Base-by-base conservation (phyloP, 2,888 invertebrate species). In the Iphiclides podalirius region DNA sequence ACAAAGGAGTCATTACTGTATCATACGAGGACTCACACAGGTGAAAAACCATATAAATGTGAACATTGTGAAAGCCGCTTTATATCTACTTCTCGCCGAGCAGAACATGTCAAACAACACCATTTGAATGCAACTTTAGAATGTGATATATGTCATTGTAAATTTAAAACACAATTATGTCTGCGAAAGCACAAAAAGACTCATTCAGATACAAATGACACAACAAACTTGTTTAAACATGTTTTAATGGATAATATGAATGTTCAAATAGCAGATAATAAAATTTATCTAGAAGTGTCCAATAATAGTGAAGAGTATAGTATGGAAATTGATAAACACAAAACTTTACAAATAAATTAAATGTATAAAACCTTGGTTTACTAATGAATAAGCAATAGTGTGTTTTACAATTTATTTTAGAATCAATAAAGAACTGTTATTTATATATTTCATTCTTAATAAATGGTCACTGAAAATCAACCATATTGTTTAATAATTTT, bases 1-100 rank as follows among this genome's bases (percentile, higher is more conserved):
- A 69, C 77, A 0, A 84, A 78, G 55, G 81, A 82, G 52, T 81
- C 85, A 0, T 64, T 85, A 12, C 49, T 84, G 11, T 84, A 84
- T 55, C 85, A 85, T 51, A 83, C 84, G 2, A 64, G 85, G n/a
- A 75, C 68, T 0, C 85, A 85, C 42, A 85, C 85, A 0, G 85
- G 85, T 0, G 85, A 85, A 48, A 76, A 70, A 28, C 85, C 85
- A 0, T 85, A 82, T 44, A 66, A 70, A 54, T 85, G 85, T 54
- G 57, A 69, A 0, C 63, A 72, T 44, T 85, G 85, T 55, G 72
- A 79, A 8, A 60, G 58, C 1, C 61, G 63, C 12, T 85, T 83
- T 43, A 52, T 84, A 1, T 84, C 83, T 1, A 69, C 80, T 1
- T 84, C 85, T 1, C 67, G 84, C 20, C 66, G 77, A 57, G 64